These are phyloP conservation scores for Drosophila takahashii DNA, from an alignment of 1,140 invertebrate species.

Conservation along the genomic window DNA sequence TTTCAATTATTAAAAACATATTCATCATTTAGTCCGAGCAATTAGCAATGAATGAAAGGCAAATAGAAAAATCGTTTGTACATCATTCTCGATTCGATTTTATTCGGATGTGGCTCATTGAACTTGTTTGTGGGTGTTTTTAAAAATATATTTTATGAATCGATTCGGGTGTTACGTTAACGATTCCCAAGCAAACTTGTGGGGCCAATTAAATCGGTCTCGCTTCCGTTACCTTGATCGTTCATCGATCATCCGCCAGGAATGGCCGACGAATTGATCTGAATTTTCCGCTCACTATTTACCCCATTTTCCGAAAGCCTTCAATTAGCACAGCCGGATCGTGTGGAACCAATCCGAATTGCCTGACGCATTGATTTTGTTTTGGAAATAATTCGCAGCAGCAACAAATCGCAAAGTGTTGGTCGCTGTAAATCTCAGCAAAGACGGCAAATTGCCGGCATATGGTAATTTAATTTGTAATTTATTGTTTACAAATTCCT, in stretches of 20 bases:
- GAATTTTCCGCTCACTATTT: slow-evolving; percentile 23
- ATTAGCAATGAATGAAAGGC: slow-evolving; percentile 60
- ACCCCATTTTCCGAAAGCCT: slow-evolving; percentile 45
- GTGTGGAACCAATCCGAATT: slow-evolving; percentile 33
- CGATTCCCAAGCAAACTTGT: slow-evolving; percentile 55
- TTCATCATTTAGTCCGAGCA: slow-evolving; percentile 54
- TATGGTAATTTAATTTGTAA: slow-evolving; percentile 50
- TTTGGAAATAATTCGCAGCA: slow-evolving; percentile 67
- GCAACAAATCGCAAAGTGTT: slow-evolving; percentile 44
- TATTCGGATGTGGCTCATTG: slow-evolving; percentile 49
- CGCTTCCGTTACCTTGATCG: slow-evolving; percentile 78
- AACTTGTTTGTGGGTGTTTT: slow-evolving; percentile 37
- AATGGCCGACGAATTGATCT: slow-evolving; percentile 39
- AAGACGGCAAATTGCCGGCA: slow-evolving; percentile 46
- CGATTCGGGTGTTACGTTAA: slow-evolving; percentile 47
- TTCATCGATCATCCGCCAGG: slow-evolving; percentile 42
- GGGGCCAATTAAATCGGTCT: slow-evolving; percentile 67
- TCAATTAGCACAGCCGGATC: slow-evolving; percentile 60
- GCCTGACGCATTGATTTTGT: slow-evolving; percentile 74
- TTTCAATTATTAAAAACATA: slow-evolving; percentile 63
- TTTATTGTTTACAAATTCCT: slow-evolving; percentile 63
- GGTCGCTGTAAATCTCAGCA: slow-evolving; percentile 62
- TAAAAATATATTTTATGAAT: slow-evolving; percentile 20
- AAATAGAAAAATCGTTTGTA: slow-evolving; percentile 56
- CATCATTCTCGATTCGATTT: slow-evolving; percentile 58